phyloP scores from a whole-genome alignment of 2,888 invertebrate species.

The Euplexia lucipara region DNA sequence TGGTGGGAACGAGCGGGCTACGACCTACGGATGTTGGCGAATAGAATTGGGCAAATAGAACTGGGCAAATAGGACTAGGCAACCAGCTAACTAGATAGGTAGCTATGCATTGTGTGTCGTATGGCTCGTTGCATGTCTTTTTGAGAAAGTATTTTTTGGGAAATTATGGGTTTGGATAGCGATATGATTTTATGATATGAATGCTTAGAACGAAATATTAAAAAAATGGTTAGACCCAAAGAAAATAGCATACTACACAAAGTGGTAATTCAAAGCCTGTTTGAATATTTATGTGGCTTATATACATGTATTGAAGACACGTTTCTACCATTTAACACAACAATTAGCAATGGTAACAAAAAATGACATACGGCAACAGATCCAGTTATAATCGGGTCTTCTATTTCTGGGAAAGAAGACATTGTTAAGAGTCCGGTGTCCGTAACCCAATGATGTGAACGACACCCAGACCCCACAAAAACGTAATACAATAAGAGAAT shows the following conservation, averaged over 20 bases:
- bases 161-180: not conserved
- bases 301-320: not conserved
- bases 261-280: too few relatives aligned
- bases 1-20: constrained; percentile 69
- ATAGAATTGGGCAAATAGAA: constrained; percentile 31
- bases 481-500: constrained; percentile 74
- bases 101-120: constrained; percentile 13
- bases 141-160: constrained; percentile 8
- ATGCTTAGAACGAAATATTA: too few relatives aligned
- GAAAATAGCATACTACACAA: too few relatives aligned
- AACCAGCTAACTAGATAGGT: constrained; percentile 1
- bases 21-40: constrained; percentile 63
- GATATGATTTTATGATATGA: not conserved
- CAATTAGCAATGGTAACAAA: constrained; percentile 22
- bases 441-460: constrained; percentile 79
- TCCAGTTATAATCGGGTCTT: constrained; percentile 43
- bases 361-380: constrained; percentile 32
- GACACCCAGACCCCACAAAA: constrained; percentile 81
- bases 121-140: not conserved
- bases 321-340: not conserved
- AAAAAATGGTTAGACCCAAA: too few relatives aligned
- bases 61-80: constrained; percentile 19
- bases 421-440: constrained; percentile 58
- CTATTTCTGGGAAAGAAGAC: constrained; percentile 47
- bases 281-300: too few relatives aligned